These are phyloP conservation scores for Propithecus coquereli DNA, from an alignment of 2,113 vertebrate genomes.

Conservation along the genomic window DNA sequence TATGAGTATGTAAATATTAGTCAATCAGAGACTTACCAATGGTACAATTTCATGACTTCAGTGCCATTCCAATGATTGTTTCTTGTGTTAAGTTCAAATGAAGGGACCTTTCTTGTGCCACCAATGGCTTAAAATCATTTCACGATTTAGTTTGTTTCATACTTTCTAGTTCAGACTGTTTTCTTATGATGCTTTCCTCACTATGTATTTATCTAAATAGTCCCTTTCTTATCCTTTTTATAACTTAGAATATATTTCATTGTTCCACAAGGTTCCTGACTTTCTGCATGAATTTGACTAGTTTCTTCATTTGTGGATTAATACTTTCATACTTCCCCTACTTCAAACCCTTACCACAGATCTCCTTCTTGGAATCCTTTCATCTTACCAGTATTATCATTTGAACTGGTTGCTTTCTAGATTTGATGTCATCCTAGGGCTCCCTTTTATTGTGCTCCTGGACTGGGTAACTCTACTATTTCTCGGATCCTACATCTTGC, in stretches of 20 bases:
- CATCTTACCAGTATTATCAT: neutral
- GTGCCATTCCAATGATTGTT: neutral
- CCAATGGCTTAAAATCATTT: neutral
- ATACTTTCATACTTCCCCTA: neutral
- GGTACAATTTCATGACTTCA: neutral
- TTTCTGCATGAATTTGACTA: conserved; percentile 15
- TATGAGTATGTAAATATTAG: neutral
- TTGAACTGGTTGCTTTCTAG: conserved; percentile 18
- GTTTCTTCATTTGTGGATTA: neutral
- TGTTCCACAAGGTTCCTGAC: neutral
- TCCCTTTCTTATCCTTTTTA: neutral
- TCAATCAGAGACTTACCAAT: neutral
- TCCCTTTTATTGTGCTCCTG: neutral
- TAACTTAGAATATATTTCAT: neutral
- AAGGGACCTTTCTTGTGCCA: neutral
- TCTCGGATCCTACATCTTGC: neutral
- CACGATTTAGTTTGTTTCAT: neutral
- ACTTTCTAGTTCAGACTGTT: neutral
- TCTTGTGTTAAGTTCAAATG: neutral
- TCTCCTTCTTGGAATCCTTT: neutral
- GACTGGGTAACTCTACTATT: neutral
- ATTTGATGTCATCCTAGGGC: neutral
- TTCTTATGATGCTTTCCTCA: neutral
- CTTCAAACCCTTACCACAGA: neutral
- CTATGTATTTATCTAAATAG: neutral